Evolutionary conservation across 2,113 vertebrate species (phyloP).

Genomic region (Paracanthobrama guichenoti): DNA sequence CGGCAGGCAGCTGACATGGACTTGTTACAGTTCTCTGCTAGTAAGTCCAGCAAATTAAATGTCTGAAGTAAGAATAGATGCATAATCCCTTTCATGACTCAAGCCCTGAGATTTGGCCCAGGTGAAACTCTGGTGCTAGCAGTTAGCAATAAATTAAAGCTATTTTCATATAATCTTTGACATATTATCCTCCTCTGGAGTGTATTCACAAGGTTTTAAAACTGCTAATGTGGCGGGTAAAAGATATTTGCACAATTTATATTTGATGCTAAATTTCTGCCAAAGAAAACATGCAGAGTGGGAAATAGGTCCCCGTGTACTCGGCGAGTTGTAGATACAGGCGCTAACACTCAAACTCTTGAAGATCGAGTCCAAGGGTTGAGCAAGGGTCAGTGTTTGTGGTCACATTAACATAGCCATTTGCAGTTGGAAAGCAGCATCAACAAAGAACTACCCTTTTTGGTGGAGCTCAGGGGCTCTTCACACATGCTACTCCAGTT

Average conservation of each 20-base stretch:
- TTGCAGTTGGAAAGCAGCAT: conserved; percentile 31
- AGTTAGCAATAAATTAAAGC: conserved; percentile 30
- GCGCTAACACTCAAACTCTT: background rate
- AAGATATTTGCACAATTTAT: conserved; percentile 51
- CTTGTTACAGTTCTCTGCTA: conserved; percentile 23
- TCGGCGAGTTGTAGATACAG: conserved; percentile 11
- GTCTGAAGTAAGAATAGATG: conserved; percentile 37
- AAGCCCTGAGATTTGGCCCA: conserved; percentile 18
- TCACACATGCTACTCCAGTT: conserved; percentile 26
- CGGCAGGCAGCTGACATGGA: conserved; percentile 37
- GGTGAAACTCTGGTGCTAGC: conserved; percentile 19
- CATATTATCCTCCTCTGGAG: conserved; percentile 45
- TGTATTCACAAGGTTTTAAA: conserved; percentile 43
- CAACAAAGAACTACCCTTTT: conserved; percentile 39
- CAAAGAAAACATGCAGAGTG: conserved; percentile 35
- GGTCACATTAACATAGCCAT: conserved; percentile 38
- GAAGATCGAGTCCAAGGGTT: background rate
- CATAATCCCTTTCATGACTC: conserved; percentile 31
- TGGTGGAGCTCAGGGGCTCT: background rate
- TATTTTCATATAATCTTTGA: conserved; percentile 39
- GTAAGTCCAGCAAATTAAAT: conserved; percentile 39
- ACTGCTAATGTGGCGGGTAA: conserved; percentile 42
- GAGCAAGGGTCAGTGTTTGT: conserved; percentile 32
- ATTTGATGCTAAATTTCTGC: conserved; percentile 35
- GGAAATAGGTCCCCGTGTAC: conserved; percentile 21